Conservation (phyloP, 2,113 vertebrate genomes). For the Bostrychus sinensis region DNA sequence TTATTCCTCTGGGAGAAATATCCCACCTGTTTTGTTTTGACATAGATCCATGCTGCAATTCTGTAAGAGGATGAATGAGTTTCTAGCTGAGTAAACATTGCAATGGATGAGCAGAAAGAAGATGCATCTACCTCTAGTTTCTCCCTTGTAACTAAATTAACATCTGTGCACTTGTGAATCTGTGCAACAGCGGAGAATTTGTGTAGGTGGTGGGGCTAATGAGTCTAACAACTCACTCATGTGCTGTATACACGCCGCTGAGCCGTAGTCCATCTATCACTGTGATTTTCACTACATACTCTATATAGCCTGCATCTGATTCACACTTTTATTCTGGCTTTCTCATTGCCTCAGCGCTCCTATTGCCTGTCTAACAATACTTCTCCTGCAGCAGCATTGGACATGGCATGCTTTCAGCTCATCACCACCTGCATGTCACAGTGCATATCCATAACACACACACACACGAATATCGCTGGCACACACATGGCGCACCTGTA, state of each 20-base stretch:
- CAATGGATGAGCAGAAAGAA: constrained; percentile 28
- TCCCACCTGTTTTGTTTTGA: constrained; percentile 38
- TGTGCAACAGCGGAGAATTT: constrained; percentile 40
- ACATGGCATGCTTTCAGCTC: constrained; percentile 28
- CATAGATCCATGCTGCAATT: constrained; percentile 8
- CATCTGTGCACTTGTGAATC: constrained; percentile 34
- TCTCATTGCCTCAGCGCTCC: constrained; percentile 4
- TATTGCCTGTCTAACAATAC: constrained; percentile 36
- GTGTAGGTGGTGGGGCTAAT: constrained; percentile 53
- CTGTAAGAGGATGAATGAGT: constrained; percentile 3
- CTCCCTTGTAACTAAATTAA: constrained; percentile 29
- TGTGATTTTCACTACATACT: constrained; percentile 38
- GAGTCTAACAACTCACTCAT: constrained; percentile 55
- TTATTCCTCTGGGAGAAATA: constrained; percentile 26
- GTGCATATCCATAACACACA: constrained; percentile 17
- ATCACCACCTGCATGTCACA: constrained; percentile 29
- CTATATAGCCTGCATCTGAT: constrained; percentile 33
- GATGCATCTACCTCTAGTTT: constrained; percentile 41
- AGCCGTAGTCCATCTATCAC: constrained; percentile 43
- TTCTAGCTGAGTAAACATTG: constrained; percentile 31
- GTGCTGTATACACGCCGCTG: constrained; percentile 29
- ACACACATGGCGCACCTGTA: constrained; percentile 31
- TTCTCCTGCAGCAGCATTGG: constrained; percentile 24
- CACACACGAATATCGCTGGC: constrained; percentile 20
- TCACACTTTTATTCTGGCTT: constrained; percentile 38